These are phyloP conservation scores for Dryocosmus kuriphilus DNA, from an alignment of 2,888 invertebrate species.

Conservation along the genomic window DNA sequence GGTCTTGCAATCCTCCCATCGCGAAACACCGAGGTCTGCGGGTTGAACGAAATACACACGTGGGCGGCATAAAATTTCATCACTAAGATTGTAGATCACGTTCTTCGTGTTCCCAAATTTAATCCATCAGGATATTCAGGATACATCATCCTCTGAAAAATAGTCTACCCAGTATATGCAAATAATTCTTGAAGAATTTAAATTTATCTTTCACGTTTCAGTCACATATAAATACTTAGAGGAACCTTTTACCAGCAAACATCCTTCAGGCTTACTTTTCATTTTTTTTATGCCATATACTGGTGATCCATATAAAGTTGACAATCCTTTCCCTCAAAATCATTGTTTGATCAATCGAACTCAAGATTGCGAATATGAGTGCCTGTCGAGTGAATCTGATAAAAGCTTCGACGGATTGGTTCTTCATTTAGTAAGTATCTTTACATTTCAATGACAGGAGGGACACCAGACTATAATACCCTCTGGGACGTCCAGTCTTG, in stretches of 20 bases:
- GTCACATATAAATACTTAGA: conserved; percentile 6
- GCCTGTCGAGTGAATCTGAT: conserved; percentile 21
- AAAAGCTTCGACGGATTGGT: conserved; percentile 6
- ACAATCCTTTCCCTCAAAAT: conserved; percentile 11
- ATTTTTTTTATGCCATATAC: neutral
- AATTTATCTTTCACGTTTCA: neutral
- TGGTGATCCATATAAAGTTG: conserved; percentile 25
- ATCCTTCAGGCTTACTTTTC: neutral
- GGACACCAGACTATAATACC: conserved; percentile 49
- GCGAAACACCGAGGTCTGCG: conserved; percentile 20
- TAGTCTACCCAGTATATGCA: neutral
- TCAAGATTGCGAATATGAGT: neutral
- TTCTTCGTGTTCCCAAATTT: conserved; percentile 21
- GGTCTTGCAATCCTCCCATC: conserved; percentile 35
- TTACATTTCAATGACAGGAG: conserved; percentile 44
- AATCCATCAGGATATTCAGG: conserved; percentile 15
- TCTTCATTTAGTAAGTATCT: conserved; percentile 41
- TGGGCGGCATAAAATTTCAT: conserved; percentile 34
- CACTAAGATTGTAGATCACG: conserved; percentile 32
- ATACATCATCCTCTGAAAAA: conserved; percentile 8
- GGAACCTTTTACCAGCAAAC: neutral
- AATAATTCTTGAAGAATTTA: neutral
- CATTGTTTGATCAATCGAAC: conserved; percentile 19
- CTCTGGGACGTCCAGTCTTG: conserved; percentile 51
- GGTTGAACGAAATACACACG: conserved; percentile 28